These are phyloP conservation scores for Agrotis clavis DNA, from an alignment of 2,888 invertebrate genomes.

Conservation along the genomic window DNA sequence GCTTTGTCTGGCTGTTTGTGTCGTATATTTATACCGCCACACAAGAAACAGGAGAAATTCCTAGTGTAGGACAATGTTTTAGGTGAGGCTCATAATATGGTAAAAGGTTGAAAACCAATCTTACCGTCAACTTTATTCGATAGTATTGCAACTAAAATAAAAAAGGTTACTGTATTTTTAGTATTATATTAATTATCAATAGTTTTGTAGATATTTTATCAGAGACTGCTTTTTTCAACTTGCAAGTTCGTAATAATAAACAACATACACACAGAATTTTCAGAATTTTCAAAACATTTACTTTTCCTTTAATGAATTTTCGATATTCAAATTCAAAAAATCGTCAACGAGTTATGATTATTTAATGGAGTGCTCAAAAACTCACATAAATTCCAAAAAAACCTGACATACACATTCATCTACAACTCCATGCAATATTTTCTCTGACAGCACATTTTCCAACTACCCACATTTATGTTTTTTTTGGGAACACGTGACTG, in stretches of 20 bases:
- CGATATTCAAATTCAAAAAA: neutral
- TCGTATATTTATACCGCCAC: too few species aligned
- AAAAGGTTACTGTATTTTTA: neutral
- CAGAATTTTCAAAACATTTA: too few species aligned
- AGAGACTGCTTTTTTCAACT: too few species aligned
- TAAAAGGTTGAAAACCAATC: too few species aligned
- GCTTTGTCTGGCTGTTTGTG: too few species aligned
- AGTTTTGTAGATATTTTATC: neutral
- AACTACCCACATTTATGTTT: conserved; percentile 54
- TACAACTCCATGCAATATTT: conserved; percentile 27
- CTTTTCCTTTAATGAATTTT: neutral
- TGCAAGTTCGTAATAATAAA: too few species aligned
- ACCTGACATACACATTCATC: conserved; percentile 31
- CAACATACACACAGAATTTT: too few species aligned
- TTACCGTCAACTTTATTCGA: too few species aligned
- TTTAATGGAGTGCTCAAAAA: neutral
- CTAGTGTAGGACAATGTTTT: too few species aligned
- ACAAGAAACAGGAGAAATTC: too few species aligned
- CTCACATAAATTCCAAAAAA: neutral
- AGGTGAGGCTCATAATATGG: too few species aligned
- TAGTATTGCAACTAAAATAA: neutral
- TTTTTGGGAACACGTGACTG: conserved; percentile 54
- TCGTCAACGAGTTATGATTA: too few species aligned
- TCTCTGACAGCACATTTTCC: conserved; percentile 23
- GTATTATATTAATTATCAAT: neutral